Base-by-base conservation (phyloP, 2,113 vertebrate species). In the Calyptommatus sinebrachiatus region DNA sequence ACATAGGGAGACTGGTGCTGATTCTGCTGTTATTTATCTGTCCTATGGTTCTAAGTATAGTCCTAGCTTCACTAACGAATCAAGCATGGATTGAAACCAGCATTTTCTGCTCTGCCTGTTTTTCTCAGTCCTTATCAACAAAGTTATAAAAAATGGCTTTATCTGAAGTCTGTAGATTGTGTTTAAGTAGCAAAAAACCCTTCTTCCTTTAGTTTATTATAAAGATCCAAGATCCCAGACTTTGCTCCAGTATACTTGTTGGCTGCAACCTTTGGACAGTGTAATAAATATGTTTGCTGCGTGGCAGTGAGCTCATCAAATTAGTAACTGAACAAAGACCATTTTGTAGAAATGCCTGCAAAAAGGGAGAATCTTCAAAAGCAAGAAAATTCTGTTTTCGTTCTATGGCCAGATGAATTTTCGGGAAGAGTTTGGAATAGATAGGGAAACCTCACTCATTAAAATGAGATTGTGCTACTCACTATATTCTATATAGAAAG, bases 231-330 rank as follows among this genome's bases (percentile, higher is more conserved):
- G 86, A 90, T 90, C 92, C 48, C 82, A 90, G 83, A 95, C 95
- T 95, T 95, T 90, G 91, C 76, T 85, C 89, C 1, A 73, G 85
- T 81, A 85, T 91, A 82, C 93, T 65, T 91, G 89, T 89, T 94
- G 91, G 80, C 88, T 71, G 62, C 87, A 93, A 95, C 92, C 95
- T 95, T 96, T 95, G 94, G 77, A 92, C 95, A 5, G 81, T 85
- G 82, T 84, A 89, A 90, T 95, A 92, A 94, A 92, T 87, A 69
- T 5, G 4, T 81, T 86, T 87, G 88, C 92, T 72, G 78, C 85
- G 88, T 95, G 93, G 86, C 92, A 91, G 65, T 84, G 92, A 91
- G 89, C 84, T 88, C 88, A 89, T 60, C 80, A 73, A 89, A 69
- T 86, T 83, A 89, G 82, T 88, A 90, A 82, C 62, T 82, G 79